Conservation (phyloP, 2,113 vertebrate genomes). For the Holacanthus passer region DNA sequence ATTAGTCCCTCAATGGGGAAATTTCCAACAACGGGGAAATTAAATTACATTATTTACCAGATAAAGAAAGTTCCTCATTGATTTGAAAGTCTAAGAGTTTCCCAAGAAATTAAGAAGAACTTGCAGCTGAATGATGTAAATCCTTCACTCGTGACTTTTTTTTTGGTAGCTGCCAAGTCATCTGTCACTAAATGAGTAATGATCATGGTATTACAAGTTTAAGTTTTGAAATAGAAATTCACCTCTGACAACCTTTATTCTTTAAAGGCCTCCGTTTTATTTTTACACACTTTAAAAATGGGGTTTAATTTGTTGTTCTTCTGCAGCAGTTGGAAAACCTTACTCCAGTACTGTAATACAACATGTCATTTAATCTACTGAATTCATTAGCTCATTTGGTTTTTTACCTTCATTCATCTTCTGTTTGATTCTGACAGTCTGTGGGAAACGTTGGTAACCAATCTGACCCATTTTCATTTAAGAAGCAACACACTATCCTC, state of each 20-base stretch:
- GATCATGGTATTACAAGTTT: slow-evolving; percentile 12
- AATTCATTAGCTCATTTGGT: not conserved
- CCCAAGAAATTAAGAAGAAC: not conserved
- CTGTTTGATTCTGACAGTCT: not conserved
- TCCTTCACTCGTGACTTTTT: not conserved
- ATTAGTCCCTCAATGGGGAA: too few relatives aligned
- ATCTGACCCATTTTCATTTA: slow-evolving; percentile 24
- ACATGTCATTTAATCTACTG: not conserved
- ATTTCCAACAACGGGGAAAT: too few relatives aligned
- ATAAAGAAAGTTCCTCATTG: slow-evolving; percentile 1
- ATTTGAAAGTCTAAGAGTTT: slow-evolving; percentile 5
- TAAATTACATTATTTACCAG: too few relatives aligned
- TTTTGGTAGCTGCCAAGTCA: not conserved
- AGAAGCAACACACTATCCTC: slow-evolving; percentile 15
- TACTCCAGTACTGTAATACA: not conserved
- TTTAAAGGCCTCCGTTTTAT: not conserved
- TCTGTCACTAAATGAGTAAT: slow-evolving; percentile 18
- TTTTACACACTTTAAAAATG: not conserved
- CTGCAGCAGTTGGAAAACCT: not conserved
- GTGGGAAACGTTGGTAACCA: slow-evolving; percentile 1
- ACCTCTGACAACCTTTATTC: not conserved
- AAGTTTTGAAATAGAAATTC: slow-evolving; percentile 9
- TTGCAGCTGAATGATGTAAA: not conserved
- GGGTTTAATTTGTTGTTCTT: not conserved
- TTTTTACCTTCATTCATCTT: not conserved